Base-by-base conservation (phyloP, 2,797 vertebrate species). In the Phalanger gymnotis region DNA sequence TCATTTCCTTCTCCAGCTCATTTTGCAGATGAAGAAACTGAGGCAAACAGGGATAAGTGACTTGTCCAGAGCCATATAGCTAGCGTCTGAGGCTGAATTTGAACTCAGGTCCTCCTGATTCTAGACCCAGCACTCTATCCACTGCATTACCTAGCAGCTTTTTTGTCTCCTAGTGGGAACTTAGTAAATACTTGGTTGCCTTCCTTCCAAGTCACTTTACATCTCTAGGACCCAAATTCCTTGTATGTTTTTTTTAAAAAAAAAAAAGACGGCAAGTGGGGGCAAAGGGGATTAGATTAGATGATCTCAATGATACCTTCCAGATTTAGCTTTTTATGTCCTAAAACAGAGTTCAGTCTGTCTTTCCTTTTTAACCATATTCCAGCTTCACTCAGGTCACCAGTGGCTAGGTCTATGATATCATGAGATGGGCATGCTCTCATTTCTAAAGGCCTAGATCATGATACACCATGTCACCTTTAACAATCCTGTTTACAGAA, bases 401-500 rank as follows among this genome's bases (percentile, higher is more conserved):
- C 14, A 73, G 34, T 57, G 57, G 40, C 51, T 91, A 66, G 51
- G 89, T 81, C 56, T 57, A 12, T 52, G 52, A 95, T 22, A 93
- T 40, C 51, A 57, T 51, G 30, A 93, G n/a, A 92, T 31, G 25
- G 90, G 87, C 28, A 91, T 31, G 13, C 2, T 28, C 53, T 90
- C 27, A 92, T 61, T 96, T 92, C 90, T 89, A 91, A 94, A 95
- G 90, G 40, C 53, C 91, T 87, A 90, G 2, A 66, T 92, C 81
- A n/a, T 66, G 95, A 94, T 91, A 31, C 22, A 93, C 56, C 87
- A 90, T 87, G 25, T 51, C 73, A 87, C 7, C n/a, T 51, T 51
- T 51, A 87, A 51, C 31, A 87, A 87, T 27, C 22, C 0, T 51
- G 61, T 51, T 91, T 94, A 34, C 51, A 91, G 54, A 94, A 81